phyloP scores from a whole-genome alignment of 2,797 vertebrate species.

The Scarus forsteni region DNA sequence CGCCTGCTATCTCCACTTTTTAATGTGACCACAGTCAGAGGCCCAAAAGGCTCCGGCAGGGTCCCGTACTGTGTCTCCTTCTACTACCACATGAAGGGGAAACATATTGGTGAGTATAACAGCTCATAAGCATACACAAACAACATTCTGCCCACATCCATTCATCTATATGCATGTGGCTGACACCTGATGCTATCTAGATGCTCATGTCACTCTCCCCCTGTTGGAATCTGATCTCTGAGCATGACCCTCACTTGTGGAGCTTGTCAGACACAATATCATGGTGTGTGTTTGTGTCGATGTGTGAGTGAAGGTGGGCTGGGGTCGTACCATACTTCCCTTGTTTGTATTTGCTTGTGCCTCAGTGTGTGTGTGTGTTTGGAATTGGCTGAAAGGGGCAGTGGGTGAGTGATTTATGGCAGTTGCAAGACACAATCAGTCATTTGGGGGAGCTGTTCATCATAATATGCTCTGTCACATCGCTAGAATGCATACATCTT shows the following conservation, averaged over 20 bases:
- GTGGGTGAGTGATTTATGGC: slow-evolving; percentile 81
- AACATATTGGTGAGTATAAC: slow-evolving; percentile 94
- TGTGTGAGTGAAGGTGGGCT: not conserved
- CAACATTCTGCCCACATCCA: slow-evolving; percentile 3
- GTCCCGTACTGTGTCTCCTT: slow-evolving; percentile 94
- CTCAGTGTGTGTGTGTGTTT: slow-evolving; percentile 46
- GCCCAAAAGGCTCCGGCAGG: slow-evolving; percentile 78
- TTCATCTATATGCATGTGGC: not conserved
- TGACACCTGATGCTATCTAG: slow-evolving; percentile 1
- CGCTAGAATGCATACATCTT: slow-evolving; percentile 74
- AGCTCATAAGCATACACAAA: slow-evolving; percentile 10
- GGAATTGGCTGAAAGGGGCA: slow-evolving; percentile 66
- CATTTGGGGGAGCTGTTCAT: slow-evolving; percentile 80
- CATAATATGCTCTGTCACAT: slow-evolving; percentile 78
- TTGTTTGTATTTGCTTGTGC: slow-evolving; percentile 43
- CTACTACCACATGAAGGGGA: slow-evolving; percentile 98
- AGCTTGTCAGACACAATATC: slow-evolving; percentile 35
- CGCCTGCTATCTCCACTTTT: slow-evolving; percentile 94
- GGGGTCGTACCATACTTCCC: slow-evolving; percentile 44
- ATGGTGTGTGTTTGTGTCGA: slow-evolving; percentile 12
- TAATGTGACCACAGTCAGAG: slow-evolving; percentile 89
- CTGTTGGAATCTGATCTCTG: slow-evolving; percentile 48
- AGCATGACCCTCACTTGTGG: slow-evolving; percentile 44
- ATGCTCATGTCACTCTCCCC: slow-evolving; percentile 23
- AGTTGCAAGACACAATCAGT: slow-evolving; percentile 78